Evolutionary conservation across 30 jellyfish, hydroid and myxozoan genomes (phyloP).

Genomic region (Cassiopea andromeda): DNA sequence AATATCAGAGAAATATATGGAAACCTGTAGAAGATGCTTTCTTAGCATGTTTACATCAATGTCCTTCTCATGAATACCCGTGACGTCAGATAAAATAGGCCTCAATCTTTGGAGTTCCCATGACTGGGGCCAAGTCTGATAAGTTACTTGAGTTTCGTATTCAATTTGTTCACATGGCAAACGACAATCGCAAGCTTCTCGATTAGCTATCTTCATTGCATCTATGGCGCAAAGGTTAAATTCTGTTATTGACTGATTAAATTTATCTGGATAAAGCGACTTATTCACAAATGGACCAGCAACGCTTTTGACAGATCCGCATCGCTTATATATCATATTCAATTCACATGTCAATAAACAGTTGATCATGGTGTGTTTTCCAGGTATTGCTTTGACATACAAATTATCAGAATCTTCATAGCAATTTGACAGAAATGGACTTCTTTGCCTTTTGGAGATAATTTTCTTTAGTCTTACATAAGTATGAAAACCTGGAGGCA

Average conservation of each 20-base stretch:
- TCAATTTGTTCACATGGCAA: constrained; percentile 10
- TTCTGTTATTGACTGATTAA: neutral
- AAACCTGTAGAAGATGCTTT: constrained; percentile 7
- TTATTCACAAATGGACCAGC: constrained; percentile 1
- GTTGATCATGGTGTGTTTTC: constrained; percentile 6
- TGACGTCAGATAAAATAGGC: neutral
- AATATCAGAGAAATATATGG: constrained; percentile 7
- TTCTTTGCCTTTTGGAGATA: neutral
- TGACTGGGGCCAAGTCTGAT: constrained; percentile 12
- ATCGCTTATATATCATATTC: neutral
- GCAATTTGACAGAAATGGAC: constrained; percentile 13
- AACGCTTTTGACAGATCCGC: neutral
- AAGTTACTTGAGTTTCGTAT: constrained; percentile 3
- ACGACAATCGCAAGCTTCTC: neutral
- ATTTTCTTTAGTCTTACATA: neutral
- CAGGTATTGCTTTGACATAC: neutral
- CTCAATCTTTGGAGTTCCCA: neutral
- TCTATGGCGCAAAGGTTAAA: neutral
- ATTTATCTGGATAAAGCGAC: neutral
- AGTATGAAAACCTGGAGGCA: constrained; percentile 10
- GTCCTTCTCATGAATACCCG: neutral
- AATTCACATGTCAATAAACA: constrained; percentile 3
- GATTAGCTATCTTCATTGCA: neutral
- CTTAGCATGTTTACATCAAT: neutral
- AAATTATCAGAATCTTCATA: constrained; percentile 9